Evolutionary conservation across 2,113 vertebrate genomes (phyloP), one percentile per base, ranked within the genome.

Genomic region (Semicossyphus pulcher): DNA sequence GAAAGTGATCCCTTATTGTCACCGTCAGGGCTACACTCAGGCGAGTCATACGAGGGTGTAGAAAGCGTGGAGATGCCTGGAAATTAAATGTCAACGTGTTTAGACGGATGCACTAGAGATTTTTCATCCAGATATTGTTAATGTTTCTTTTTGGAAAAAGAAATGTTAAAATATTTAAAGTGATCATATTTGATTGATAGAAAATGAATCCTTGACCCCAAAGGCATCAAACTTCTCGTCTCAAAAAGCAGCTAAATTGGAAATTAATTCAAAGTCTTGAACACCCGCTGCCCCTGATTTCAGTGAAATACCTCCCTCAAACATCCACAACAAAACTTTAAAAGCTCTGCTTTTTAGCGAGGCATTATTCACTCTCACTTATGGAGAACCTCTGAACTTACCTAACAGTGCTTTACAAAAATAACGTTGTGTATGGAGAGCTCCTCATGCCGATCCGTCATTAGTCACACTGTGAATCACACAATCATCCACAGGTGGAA

Each of bases 391-490:
- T 58, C 32, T 78, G 76, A 79, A 49, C 66, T 76, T 74, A 83
- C 31, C 71, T 69, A 81, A 80, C 70, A 68, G 53, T 52, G 3
- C 67, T 76, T 71, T 31, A 78, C 53, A 49, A 67, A 80, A 88
- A 83, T 62, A 80, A 59, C 8, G 21, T 76, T 83, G 56, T n/a
- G 57, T 31, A 44, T 53, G 52, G 71, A 82, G 86, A 58, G 76
- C 75, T 72, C 39, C 60, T 80, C 72, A 8, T 71, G 86, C 39
- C 21, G 14, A 62, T 31, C 65, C 7, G 1, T 65, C 57, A 70
- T 89, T 80, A 81, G 73, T 89, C 80, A 86, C 58, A 9, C 10
- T 41, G 26, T 86, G 81, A 86, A 53, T 87, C 84, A 83, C 41
- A 4, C 49, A 69, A 18, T 41, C 49, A 29, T 20, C 31, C 25